Percentiles rank a stretch among this genome's conserved stretches.
These are phyloP conservation scores for Chesias legatella DNA, from an alignment of 2,888 invertebrate genomes.

Conservation along the genomic window DNA sequence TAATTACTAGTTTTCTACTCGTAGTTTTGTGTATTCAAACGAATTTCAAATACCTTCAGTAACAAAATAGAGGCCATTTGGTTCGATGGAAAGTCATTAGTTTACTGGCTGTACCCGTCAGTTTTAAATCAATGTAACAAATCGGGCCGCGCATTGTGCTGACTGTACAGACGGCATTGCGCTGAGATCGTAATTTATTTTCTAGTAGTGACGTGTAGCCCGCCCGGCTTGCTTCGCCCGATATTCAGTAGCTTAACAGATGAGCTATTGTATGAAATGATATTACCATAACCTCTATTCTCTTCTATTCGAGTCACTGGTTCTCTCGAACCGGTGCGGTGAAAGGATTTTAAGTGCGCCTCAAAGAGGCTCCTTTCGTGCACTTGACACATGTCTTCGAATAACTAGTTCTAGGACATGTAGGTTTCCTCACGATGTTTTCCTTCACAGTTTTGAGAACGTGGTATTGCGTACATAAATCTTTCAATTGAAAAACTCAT, in stretches of 20 bases:
- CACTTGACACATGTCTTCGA: too few relatives aligned
- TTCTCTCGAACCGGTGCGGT: too few relatives aligned
- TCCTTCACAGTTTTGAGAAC: too few relatives aligned
- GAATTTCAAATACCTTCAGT: neutral
- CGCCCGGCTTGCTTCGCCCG: constrained; percentile 17
- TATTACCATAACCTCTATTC: neutral
- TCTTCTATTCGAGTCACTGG: too few relatives aligned
- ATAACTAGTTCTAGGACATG: too few relatives aligned
- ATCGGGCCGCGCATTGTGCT: constrained; percentile 57
- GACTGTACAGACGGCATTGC: constrained; percentile 50
- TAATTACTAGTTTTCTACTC: too few relatives aligned
- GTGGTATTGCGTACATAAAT: too few relatives aligned
- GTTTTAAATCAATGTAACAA: constrained; percentile 65
- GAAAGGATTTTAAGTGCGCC: too few relatives aligned
- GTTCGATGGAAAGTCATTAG: neutral
- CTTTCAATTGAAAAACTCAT: too few relatives aligned
- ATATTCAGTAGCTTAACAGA: constrained; percentile 27
- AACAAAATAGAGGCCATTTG: neutral
- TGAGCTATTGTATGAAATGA: constrained; percentile 23
- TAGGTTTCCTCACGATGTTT: too few relatives aligned
- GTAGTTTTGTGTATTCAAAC: neutral
- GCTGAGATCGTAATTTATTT: constrained; percentile 62
- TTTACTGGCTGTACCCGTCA: constrained; percentile 51
- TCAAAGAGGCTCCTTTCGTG: too few relatives aligned
- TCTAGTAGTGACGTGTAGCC: constrained; percentile 39